Evolutionary conservation across 2,113 vertebrate genomes (phyloP).

Genomic region (Eulemur rufifrons): DNA sequence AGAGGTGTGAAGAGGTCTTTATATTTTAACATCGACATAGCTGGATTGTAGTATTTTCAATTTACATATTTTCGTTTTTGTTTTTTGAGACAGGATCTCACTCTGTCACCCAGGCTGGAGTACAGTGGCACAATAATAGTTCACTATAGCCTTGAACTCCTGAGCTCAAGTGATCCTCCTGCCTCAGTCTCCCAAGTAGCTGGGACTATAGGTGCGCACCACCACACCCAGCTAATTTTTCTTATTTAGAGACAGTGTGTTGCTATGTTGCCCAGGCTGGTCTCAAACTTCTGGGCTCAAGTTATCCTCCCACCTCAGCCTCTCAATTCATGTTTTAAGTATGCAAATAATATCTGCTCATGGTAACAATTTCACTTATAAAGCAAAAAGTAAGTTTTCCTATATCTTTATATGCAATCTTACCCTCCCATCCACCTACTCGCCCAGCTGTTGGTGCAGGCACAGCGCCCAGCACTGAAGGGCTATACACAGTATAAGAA

Average conservation of each 20-base stretch:
- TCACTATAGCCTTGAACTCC: neutral
- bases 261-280: neutral
- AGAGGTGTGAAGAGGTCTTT: no score
- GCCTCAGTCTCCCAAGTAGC: neutral
- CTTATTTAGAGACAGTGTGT: neutral
- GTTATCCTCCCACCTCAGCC: neutral
- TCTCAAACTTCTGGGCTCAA: neutral
- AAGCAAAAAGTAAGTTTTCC: neutral
- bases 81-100: neutral
- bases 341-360: no score
- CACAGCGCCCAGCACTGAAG: neutral
- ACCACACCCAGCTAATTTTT: neutral
- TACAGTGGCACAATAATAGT: neutral
- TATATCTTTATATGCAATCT: neutral
- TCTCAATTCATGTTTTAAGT: neutral
- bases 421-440: neutral
- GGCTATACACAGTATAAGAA: neutral
- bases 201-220: neutral
- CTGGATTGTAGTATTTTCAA: no score
- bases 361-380: no score
- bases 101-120: neutral
- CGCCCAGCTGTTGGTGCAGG: neutral
- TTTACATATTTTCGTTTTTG: no score
- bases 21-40: no score
- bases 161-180: neutral